Conservation (phyloP, 2,113 vertebrate genomes). For the Rhombomys opimus region DNA sequence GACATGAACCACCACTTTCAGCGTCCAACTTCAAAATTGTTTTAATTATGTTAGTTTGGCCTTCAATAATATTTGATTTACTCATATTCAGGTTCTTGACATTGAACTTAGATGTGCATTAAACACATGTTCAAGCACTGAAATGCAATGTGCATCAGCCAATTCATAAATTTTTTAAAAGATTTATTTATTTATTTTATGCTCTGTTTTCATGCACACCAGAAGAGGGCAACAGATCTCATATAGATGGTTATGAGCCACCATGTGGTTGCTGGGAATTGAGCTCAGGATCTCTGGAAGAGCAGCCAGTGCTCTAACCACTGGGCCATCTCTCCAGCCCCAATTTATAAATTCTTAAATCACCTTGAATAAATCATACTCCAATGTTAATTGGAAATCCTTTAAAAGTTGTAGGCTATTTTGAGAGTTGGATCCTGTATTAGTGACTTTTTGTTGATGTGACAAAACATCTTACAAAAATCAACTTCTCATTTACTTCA, state of each 20-base stretch:
- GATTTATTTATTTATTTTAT: too few species aligned
- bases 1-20: neutral
- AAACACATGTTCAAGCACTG: neutral
- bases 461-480: neutral
- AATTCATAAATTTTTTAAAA: constrained; percentile 25
- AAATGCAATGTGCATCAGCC: neutral
- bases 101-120: neutral
- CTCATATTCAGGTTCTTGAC: neutral
- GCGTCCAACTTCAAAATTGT: neutral
- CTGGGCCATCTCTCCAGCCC: too few species aligned
- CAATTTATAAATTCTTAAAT: constrained; percentile 29
- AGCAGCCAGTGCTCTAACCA: too few species aligned
- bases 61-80: neutral
- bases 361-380: neutral
- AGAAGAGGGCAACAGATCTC: too few species aligned
- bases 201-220: too few species aligned
- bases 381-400: neutral
- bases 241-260: too few species aligned
- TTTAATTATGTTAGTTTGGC: constrained; percentile 5
- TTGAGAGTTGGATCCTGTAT: neutral
- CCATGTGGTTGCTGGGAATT: too few species aligned
- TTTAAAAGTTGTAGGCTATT: constrained; percentile 30
- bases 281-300: too few species aligned
- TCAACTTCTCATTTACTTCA: neutral
- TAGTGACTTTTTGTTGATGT: neutral